Conservation (phyloP, 1,140 invertebrate genomes). For the Pogonomyrmex barbatus region DNA sequence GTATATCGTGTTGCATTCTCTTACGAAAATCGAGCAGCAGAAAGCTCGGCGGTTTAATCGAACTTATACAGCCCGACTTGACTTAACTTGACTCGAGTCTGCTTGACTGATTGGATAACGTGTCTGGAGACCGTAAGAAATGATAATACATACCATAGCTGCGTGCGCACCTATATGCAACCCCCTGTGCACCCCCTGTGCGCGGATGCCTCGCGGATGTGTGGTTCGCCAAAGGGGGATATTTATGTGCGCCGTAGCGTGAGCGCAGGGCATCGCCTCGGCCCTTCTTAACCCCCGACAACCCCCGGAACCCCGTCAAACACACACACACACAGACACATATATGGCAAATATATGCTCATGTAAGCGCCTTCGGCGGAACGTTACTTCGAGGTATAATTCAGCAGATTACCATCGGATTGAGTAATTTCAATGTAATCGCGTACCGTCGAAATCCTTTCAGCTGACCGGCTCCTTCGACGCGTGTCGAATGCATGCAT, state of each 20-base stretch:
- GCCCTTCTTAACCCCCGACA: conserved; percentile 9
- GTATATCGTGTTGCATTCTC: background rate
- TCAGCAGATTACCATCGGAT: conserved; percentile 68
- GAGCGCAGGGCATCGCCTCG: conserved; percentile 66
- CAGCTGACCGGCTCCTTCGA: conserved; percentile 16
- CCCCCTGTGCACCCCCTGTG: conserved; percentile 23
- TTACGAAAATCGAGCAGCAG: conserved; percentile 10
- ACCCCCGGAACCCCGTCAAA: background rate
- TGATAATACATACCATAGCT: conserved; percentile 70
- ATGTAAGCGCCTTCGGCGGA: background rate
- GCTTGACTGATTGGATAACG: conserved; percentile 13
- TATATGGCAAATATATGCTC: background rate
- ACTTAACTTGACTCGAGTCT: background rate
- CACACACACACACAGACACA: background rate
- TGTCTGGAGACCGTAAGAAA: conserved; percentile 73
- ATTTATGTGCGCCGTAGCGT: conserved; percentile 76
- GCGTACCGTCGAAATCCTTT: conserved; percentile 45
- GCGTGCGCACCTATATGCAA: conserved; percentile 39
- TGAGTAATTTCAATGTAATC: conserved; percentile 68
- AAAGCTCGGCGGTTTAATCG: background rate
- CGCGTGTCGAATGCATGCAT: conserved; percentile 22
- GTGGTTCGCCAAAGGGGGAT: conserved; percentile 62
- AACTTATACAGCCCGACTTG: background rate
- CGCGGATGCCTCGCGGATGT: conserved; percentile 64
- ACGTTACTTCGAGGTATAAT: conserved; percentile 57